Evolutionary conservation across 2,797 vertebrate genomes (phyloP), one percentile per base, ranked within the genome.

Genomic region (Phalanger gymnotis): DNA sequence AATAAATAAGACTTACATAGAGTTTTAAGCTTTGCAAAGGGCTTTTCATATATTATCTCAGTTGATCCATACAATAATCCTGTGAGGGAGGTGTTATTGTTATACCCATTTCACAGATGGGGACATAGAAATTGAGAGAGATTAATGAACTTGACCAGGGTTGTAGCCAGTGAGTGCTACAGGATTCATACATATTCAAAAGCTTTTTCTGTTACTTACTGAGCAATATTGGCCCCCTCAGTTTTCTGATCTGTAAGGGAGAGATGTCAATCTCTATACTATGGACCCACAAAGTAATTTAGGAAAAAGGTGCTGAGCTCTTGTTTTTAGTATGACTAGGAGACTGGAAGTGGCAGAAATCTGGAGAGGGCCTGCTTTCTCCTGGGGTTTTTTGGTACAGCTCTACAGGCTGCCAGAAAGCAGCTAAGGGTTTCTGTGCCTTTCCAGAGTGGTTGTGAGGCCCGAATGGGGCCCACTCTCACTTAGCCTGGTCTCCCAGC

Each of bases 401-500:
- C n/a, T 10, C n/a, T 47, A 22, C 40, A 47, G 40, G 73, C 73
- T 87, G 22, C 31, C 10, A 47, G 25, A 51, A 51, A 51, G 22
- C 22, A 87, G 40, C 40, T 51, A 87, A 51, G 10, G 40, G 40
- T 87, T 87, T 47, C 40, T 25, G 51, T 47, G 73, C 9, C 73
- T 47, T 87, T 27, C 25, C 19, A 47, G 40, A 47, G 40, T 87
- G 40, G 73, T 47, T 81, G 40, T 81, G 73, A 81, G 40, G 73
- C 22, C 40, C 3, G 10, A 87, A 87, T 27, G 40, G 73, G 73
- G 40, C 31, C 73, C 40, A 27, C 25, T 81, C 73, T 47, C 22
- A 51, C 28, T 94, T 5, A 94, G 94, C 92, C 94, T 95, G 4
- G 12, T 28, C 96, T 97, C 96, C 56, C 92, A 53, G 90, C 93